Base-by-base conservation (phyloP, 53 echinoderm and acorn worm species). In the Arbacia lixula region DNA sequence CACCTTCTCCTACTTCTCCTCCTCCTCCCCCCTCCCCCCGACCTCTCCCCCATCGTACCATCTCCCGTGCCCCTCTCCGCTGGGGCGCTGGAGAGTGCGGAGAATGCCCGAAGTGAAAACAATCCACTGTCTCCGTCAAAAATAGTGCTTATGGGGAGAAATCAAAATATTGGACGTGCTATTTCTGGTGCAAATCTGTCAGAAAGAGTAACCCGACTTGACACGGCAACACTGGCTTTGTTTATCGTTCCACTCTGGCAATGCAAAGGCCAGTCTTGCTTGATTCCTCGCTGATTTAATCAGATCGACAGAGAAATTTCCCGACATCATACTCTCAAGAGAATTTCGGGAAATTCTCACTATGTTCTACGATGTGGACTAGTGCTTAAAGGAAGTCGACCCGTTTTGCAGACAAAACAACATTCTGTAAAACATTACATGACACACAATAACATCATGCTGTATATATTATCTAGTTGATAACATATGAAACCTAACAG, bases 41-140 rank as follows among this genome's bases (percentile, higher is more conserved):
- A 1, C 36, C 4, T 43, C 5, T 12, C 16, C 46, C 17, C 69
- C 20, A 14, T 69, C 43, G 27, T 3, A 22, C 26, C 43, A 16
- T 29, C 69, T 69, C 43, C 16, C 25, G 66, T 37, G 66, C 14
- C 38, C 22, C 38, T 43, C 28, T 69, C 46, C 41, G 69, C 69
- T 42, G 43, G 69, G 43, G 42, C 40, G 41, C 40, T 42, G 29
- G 27, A 42, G 43, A 69, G 19, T 69, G 43, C 43, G 29, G 27
- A 42, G 43, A 69, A 14, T 69, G 43, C 43, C 43, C 42, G 29
- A 43, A 69, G 69, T 69, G 43, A 41, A 69, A 69, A 69, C 42
- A 69, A 69, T 69, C 69, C 69, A 69, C 42, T n/a, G n/a, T n/a
- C n/a, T n/a, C n/a, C 69, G 34, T 24, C 66, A 24, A 24, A 66